Percentiles rank a stretch among this genome's conserved stretches.
phyloP scores from a whole-genome alignment of 2,888 invertebrate species.

The Ferrisia virgata region DNA sequence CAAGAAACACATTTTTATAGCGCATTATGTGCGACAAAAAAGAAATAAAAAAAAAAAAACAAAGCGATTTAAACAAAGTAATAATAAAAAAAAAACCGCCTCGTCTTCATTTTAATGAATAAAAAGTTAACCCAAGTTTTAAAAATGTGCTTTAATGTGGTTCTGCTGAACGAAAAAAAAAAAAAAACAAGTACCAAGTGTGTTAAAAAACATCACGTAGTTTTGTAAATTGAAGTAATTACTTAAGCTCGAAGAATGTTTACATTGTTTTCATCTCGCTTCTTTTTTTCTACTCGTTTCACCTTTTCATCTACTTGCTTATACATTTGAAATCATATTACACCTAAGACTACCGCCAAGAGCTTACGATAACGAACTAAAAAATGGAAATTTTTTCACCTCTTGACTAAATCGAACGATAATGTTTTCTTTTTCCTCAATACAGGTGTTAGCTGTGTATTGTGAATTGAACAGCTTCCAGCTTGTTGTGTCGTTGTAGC shows the following conservation, averaged over 20 bases:
- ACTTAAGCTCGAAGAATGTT: neutral
- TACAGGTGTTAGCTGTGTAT: too few relatives aligned
- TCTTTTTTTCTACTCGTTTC: too few relatives aligned
- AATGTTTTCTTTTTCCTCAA: too few relatives aligned
- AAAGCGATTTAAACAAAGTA: neutral
- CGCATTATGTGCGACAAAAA: neutral
- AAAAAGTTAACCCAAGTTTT: neutral
- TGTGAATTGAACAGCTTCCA: too few relatives aligned
- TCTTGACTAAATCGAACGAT: too few relatives aligned
- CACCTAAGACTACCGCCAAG: too few relatives aligned
- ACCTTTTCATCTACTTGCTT: too few relatives aligned
- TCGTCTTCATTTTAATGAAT: neutral
- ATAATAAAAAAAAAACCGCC: neutral
- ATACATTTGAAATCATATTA: too few relatives aligned
- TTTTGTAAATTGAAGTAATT: neutral
- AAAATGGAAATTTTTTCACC: too few relatives aligned
- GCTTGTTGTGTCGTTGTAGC: too few relatives aligned
- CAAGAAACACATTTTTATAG: neutral
- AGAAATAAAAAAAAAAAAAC: neutral
- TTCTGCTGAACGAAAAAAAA: neutral
- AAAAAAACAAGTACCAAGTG: neutral
- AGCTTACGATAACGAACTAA: too few relatives aligned
- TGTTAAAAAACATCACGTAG: neutral
- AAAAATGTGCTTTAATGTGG: neutral
- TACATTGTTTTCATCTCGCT: neutral